phyloP scores from a whole-genome alignment of 2,113 vertebrate genomes.

The Hemichromis elongatus region DNA sequence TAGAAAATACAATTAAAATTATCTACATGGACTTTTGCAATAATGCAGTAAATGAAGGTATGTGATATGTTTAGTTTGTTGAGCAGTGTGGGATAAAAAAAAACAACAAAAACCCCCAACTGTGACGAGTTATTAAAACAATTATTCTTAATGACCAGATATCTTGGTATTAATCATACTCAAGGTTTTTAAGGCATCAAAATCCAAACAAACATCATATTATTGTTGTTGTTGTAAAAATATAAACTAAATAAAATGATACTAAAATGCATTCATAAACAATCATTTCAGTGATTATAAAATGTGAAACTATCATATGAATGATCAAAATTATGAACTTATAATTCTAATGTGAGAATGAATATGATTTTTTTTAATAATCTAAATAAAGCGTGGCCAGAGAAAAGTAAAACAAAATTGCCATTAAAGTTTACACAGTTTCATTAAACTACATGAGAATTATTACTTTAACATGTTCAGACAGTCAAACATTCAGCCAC shows the following conservation, averaged over 20 bases:
- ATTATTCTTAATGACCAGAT: neutral
- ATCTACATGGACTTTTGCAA: neutral
- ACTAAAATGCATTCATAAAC: neutral
- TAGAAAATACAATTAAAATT: neutral
- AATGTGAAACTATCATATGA: neutral
- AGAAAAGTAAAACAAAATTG: neutral
- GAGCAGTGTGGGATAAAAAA: neutral
- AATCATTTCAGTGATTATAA: neutral
- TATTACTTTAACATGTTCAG: neutral
- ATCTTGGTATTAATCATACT: neutral
- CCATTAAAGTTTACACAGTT: neutral
- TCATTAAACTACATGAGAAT: neutral
- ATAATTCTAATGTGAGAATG: neutral
- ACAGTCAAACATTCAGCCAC: constrained; percentile 32
- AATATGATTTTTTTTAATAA: neutral
- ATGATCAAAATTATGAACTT: neutral
- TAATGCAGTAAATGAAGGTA: neutral
- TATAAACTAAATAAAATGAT: neutral
- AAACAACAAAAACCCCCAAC: too few species aligned
- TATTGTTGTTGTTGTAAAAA: neutral
- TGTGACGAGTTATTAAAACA: neutral
- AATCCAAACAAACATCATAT: neutral
- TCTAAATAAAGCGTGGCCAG: neutral
- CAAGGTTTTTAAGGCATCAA: neutral
- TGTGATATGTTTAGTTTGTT: neutral